Conservation (phyloP, 53 echinoderm and acorn worm genomes). For the Crossaster papposus region DNA sequence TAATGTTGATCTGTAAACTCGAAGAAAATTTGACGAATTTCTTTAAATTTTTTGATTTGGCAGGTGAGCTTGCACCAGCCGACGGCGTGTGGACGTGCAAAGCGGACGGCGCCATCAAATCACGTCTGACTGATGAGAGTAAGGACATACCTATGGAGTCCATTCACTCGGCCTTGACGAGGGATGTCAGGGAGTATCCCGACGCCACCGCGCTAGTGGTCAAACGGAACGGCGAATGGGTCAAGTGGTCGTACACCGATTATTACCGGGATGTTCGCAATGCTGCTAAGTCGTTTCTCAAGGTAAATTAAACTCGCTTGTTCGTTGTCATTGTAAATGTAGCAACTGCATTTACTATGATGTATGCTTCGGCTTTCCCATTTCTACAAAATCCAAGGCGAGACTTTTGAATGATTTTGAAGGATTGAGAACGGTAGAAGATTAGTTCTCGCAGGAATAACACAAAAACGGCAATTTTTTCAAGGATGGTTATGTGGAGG, state of each 20-base stretch:
- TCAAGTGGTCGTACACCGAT: conserved; percentile 76
- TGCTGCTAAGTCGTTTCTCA: conserved; percentile 91
- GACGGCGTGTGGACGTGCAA: conserved; percentile 66
- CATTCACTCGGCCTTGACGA: conserved; percentile 65
- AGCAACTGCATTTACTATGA: too few species aligned
- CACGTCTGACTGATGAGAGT: conserved; percentile 64
- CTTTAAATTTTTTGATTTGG: neutral
- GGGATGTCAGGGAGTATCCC: conserved; percentile 64
- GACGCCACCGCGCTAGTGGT: conserved; percentile 70
- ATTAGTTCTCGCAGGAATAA: too few species aligned
- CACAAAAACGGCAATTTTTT: too few species aligned
- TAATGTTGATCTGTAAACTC: too few species aligned
- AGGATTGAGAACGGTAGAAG: neutral
- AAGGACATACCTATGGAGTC: conserved; percentile 64
- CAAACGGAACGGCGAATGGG: conserved; percentile 77
- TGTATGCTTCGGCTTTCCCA: too few species aligned
- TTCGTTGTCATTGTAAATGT: too few species aligned
- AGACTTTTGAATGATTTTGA: neutral
- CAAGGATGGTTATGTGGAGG: too few species aligned
- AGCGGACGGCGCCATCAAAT: conserved; percentile 71
- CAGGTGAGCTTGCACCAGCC: conserved; percentile 70
- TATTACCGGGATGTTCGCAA: conserved; percentile 74
- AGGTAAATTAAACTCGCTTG: conserved; percentile 61
- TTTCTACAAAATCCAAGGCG: too few species aligned
- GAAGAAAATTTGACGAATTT: too few species aligned